These are phyloP conservation scores for Piscicola geometra DNA, from an alignment of 2,888 invertebrate species.

Conservation along the genomic window DNA sequence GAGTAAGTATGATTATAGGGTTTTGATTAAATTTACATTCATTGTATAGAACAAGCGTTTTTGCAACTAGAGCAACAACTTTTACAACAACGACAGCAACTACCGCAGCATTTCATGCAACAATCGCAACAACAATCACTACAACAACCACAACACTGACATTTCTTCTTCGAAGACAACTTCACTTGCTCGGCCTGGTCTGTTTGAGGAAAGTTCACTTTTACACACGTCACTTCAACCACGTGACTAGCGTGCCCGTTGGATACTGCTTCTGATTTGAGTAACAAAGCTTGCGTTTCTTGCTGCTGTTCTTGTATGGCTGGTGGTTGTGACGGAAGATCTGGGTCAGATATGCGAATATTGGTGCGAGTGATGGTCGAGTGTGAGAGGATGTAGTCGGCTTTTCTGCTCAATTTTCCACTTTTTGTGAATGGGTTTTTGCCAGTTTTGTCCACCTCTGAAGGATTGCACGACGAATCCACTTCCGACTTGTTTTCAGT, in stretches of 20 bases:
- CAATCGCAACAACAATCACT: neutral
- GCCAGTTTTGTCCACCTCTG: neutral
- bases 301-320: neutral
- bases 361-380: conserved; percentile 52
- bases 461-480: neutral
- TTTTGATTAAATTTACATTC: no score
- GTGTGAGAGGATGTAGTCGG: conserved; percentile 85
- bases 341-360: conserved; percentile 49
- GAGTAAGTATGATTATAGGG: no score
- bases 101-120: conserved; percentile 4
- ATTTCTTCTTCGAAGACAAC: conserved; percentile 16
- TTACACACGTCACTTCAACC: conserved; percentile 2
- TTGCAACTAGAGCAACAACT: neutral
- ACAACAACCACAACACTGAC: conserved; percentile 17
- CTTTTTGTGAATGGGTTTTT: conserved; percentile 89
- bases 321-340: conserved; percentile 27
- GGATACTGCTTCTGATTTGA: neutral
- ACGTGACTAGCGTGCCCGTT: neutral
- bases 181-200: conserved; percentile 34
- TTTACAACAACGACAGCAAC: conserved; percentile 1
- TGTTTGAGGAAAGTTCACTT: conserved; percentile 15
- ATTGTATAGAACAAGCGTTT: neutral
- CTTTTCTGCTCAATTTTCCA: conserved; percentile 86
- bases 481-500: neutral
- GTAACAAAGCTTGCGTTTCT: neutral